These are phyloP conservation scores for Epinephelus moara DNA, from an alignment of 2,113 vertebrate species.

Conservation along the genomic window DNA sequence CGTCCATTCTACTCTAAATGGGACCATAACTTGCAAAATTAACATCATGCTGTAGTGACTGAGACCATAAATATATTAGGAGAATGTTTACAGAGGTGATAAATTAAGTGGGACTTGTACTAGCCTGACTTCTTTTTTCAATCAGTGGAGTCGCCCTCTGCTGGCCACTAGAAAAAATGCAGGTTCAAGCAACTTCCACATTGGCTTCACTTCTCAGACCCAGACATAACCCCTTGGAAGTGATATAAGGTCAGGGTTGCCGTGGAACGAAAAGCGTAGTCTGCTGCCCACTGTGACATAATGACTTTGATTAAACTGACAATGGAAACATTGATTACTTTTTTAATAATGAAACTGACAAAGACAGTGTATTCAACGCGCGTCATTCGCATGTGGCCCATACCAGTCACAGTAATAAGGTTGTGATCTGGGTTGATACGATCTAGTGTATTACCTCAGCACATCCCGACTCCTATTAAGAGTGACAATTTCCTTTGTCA, in stretches of 20 bases:
- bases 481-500: constrained; percentile 6
- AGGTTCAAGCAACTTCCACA: too few relatives aligned
- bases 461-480: background rate
- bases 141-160: too few relatives aligned
- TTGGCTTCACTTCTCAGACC: too few relatives aligned
- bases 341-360: background rate
- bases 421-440: background rate
- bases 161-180: too few relatives aligned
- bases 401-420: background rate
- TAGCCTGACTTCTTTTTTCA: too few relatives aligned
- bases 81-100: too few relatives aligned
- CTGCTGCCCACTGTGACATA: background rate
- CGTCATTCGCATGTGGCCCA: background rate
- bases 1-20: too few relatives aligned
- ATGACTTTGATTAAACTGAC: background rate
- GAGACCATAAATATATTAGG: too few relatives aligned
- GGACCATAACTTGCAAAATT: too few relatives aligned
- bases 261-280: background rate
- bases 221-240: too few relatives aligned
- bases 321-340: background rate
- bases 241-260: background rate
- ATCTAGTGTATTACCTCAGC: background rate
- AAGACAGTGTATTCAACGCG: constrained; percentile 4
- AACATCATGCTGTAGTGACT: too few relatives aligned
- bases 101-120: too few relatives aligned